Evolutionary conservation across 2,797 vertebrate genomes (phyloP), one percentile per base, ranked within the genome.

Genomic region (Mus caroli): DNA sequence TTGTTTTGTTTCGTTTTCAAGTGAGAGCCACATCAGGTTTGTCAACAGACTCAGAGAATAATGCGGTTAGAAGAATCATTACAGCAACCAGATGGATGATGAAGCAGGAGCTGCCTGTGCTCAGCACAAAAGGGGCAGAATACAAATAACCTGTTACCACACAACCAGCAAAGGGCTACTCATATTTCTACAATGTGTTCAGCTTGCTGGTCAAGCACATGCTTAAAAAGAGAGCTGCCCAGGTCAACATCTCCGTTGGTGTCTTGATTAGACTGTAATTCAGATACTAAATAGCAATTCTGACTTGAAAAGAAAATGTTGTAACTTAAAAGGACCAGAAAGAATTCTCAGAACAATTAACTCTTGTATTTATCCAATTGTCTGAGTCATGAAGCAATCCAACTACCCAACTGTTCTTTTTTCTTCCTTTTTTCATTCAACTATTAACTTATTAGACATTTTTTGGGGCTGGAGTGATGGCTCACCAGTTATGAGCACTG

Each of bases 261-360:
- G 83, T 50, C 88, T 97, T 97, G 95, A 97, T 97, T 97, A 94
- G 78, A 91, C 78, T 89, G 46, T 97, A 97, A 97, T 97, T 96
- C 58, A 0, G 90, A 91, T 97, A 96, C 97, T 96, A 97, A 97
- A 97, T 88, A 97, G 90, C 94, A 94, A 95, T 96, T 95, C 86
- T 94, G 95, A 90, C 89, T 90, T 96, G 64, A 79, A 93, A 91
- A 75, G 75, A 58, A 95, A 96, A 96, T 83, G 54, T 94, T 91
- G 85, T 78, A 80, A 91, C 56, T 73, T 90, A 94, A 93, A 93
- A 96, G 52, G 37, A 52, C 90, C 90, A 79, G 43, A 79, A 95
- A 94, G 85, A 87, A 46, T n/a, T 67, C 43, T 71, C 56, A 80
- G 78, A 89, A 52, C 54, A 92, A 94, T 31, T 14, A 5, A 56